These are phyloP conservation scores for Spodoptera litura DNA, from an alignment of 1,140 invertebrate genomes.

Conservation along the genomic window DNA sequence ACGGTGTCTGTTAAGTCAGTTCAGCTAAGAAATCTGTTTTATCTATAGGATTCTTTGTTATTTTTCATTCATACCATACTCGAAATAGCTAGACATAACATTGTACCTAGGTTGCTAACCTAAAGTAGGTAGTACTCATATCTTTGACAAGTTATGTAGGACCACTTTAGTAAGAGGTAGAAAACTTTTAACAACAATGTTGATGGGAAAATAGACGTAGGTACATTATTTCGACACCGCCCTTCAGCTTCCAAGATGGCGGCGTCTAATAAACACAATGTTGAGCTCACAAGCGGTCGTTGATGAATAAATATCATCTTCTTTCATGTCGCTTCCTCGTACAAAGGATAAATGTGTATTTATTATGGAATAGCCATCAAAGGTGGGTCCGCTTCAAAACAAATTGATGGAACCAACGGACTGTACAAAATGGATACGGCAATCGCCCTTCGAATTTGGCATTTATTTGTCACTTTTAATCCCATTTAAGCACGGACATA, in stretches of 20 bases:
- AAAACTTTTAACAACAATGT: too few species aligned
- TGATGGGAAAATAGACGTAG: too few species aligned
- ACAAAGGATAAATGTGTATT: slow-evolving; percentile 38
- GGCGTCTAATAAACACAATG: slow-evolving; percentile 13
- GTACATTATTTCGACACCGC: slow-evolving; percentile 1
- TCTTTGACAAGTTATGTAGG: too few species aligned
- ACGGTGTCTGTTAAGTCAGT: too few species aligned
- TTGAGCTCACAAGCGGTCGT: neutral
- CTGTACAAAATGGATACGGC: slow-evolving; percentile 11
- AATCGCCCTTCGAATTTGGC: neutral
- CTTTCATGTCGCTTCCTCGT: slow-evolving; percentile 36
- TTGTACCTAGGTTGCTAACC: too few species aligned
- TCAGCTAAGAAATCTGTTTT: too few species aligned
- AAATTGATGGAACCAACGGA: slow-evolving; percentile 15
- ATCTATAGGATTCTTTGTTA: too few species aligned
- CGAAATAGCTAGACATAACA: neutral
- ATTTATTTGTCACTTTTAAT: too few species aligned
- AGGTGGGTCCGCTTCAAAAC: slow-evolving; percentile 36
- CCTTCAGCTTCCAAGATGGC: slow-evolving; percentile 24
- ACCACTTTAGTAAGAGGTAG: too few species aligned
- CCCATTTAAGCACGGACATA: too few species aligned
- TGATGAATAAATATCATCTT: slow-evolving; percentile 33
- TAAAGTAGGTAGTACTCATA: too few species aligned
- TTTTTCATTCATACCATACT: neutral
- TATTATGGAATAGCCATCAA: slow-evolving; percentile 45